Percentiles rank a stretch among this genome's conserved stretches.
Evolutionary conservation across 2,888 invertebrate species (phyloP).

Genomic region (Hemithea aestivaria): DNA sequence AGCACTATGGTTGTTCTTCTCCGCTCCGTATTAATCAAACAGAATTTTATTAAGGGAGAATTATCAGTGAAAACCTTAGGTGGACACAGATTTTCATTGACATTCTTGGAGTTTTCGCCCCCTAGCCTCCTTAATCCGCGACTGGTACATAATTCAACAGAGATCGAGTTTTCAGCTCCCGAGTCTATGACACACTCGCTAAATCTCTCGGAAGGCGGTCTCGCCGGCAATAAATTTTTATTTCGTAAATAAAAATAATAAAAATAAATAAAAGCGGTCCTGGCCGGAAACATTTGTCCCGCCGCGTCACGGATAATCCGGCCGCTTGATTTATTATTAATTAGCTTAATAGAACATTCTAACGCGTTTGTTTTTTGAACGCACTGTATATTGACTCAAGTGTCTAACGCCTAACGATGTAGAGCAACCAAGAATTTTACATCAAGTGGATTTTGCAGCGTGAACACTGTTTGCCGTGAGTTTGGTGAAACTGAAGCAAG

Average conservation of each 20-base stretch:
- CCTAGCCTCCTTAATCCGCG: too few relatives aligned
- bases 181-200: constrained; percentile 74
- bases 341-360: constrained; percentile 60
- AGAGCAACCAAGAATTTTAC: too few relatives aligned
- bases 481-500: too few relatives aligned
- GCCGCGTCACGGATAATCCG: constrained; percentile 69
- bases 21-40: too few relatives aligned
- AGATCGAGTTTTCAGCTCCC: constrained; percentile 64
- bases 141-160: constrained; percentile 72
- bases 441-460: too few relatives aligned
- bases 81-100: too few relatives aligned
- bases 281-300: constrained; percentile 75
- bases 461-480: too few relatives aligned
- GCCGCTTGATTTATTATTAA: constrained; percentile 74
- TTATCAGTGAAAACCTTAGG: too few relatives aligned
- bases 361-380: constrained; percentile 40
- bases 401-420: constrained; percentile 7
- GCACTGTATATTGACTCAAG: constrained; percentile 24
- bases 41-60: too few relatives aligned
- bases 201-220: constrained; percentile 77
- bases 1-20: too few relatives aligned
- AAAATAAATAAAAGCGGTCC: constrained; percentile 67
- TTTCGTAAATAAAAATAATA: constrained; percentile 76
- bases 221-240: constrained; percentile 69
- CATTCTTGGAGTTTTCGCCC: too few relatives aligned